Evolutionary conservation across 2,113 vertebrate species (phyloP), one percentile per base, ranked within the genome.

Genomic region (Ondatra zibethicus): DNA sequence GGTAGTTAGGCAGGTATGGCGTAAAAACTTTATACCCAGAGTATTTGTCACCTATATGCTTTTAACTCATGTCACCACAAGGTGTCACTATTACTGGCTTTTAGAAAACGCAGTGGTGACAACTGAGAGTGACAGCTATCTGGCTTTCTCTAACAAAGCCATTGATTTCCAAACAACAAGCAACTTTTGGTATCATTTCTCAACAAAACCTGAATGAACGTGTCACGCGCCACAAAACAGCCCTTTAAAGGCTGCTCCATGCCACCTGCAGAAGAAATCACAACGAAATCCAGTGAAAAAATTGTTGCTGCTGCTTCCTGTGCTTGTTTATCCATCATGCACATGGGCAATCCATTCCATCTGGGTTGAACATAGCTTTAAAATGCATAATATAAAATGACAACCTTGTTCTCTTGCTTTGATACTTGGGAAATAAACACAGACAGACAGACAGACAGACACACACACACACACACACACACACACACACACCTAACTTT

Each of bases 131-230:
- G 42, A 61, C 68, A 86, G 72, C 73, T 91, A 21, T 81, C 50
- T 86, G n/a, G 23, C 91, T 75, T 92, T 96, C 61, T 94, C 13
- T 29, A 93, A 52, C 72, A 77, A 94, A 92, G n/a, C 39, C 89
- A 84, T 33, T 93, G 73, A 93, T 66, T 97, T 66, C 42, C 73
- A 94, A 95, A 95, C 8, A 88, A 55, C 17, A 92, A 93, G 45
- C 58, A 78, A 61, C 63, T 95, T 92, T 97, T 75, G 55, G 72
- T 10, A 94, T n/a, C 65, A 12, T 84, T 76, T 92, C 50, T 31
- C 65, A 87, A 5, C 50, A 66, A 95, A 25, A 36, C 23, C 33
- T 27, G 9, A 39, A 65, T 39, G 21, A 61, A 65, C 27, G 13
- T 76, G n/a, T 61, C 70, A 80, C 81, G 29, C 55, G 36, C 52